Evolutionary conservation across 1,140 invertebrate genomes (phyloP), one percentile per base, ranked within the genome.

Genomic region (Araneus ventricosus): DNA sequence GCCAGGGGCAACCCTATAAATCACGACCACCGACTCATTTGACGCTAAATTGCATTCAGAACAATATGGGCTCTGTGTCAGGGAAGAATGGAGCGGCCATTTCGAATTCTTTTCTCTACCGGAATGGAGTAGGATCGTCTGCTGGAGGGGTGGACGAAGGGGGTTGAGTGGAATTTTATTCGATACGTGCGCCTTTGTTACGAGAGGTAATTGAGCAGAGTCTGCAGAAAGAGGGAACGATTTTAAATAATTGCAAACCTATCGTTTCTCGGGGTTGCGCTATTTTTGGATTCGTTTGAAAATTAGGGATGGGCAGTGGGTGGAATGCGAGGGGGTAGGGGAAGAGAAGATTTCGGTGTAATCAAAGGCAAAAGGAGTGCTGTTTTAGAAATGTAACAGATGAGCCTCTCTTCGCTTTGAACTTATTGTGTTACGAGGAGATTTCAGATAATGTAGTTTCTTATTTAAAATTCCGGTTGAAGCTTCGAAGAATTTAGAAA

Each of bases 41-140:
- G 88, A 90, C 88, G 75, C 67, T 82, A 90, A 90, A 90, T 90
- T 90, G 88, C 88, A 90, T 90, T 80, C 75, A 90, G 88, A 90
- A 90, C 75, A 91, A 80, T 88, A 70, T 70, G n/a, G 52, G 70
- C 75, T 84, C 59, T 59, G 39, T 45, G 41, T 70, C 24, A 34
- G 41, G 24, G 67, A 75, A 41, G 63, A 45, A 70, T 88, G 87
- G 87, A 87, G 57, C 41, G 52, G 41, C 52, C 84, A 57, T 75
- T 91, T 91, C 37, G 89, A 67, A 91, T 75, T 90, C 88, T 90
- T 90, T 90, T 90, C 67, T 57, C 7, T 59, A 34, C 84, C 84
- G 39, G 80, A 39, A 52, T 52, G 45, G 45, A 52, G 45, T 52
- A 52, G 45, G 45, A 45, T 84, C 39, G 39, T 45, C 39, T 52